These are phyloP conservation scores for Eupithecia insigniata DNA, from an alignment of 2,888 invertebrate genomes.

Conservation along the genomic window DNA sequence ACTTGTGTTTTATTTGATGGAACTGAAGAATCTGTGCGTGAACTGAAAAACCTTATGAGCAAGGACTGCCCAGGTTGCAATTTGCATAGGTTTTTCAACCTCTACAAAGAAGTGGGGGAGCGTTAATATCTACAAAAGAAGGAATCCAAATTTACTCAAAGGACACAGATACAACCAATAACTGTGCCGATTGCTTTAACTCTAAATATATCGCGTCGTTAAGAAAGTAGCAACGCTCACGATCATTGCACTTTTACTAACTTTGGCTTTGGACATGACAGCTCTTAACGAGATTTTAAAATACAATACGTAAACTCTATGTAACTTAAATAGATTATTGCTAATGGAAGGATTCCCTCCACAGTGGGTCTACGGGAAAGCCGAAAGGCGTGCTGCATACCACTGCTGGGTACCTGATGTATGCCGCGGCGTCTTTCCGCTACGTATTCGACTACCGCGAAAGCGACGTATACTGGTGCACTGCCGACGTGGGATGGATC, in stretches of 20 bases:
- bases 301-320: not conserved
- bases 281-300: not conserved
- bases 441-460: slow-evolving; percentile 97
- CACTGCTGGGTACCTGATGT: slow-evolving; percentile 96
- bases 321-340: slow-evolving; percentile 39
- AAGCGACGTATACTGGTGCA: slow-evolving; percentile 95
- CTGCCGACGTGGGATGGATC: slow-evolving; percentile 98
- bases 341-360: slow-evolving; percentile 44
- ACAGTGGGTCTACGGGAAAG: slow-evolving; percentile 96
- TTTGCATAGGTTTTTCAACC: not conserved
- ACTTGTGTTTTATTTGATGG: not conserved
- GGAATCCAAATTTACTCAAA: not conserved
- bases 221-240: not conserved
- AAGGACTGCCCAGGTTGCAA: not conserved
- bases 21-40: not conserved
- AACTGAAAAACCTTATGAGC: not conserved
- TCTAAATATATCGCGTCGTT: not conserved
- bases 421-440: slow-evolving; percentile 96
- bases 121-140: not conserved
- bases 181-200: not conserved
- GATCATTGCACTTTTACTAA: not conserved
- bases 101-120: not conserved
- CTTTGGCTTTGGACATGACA: slow-evolving; percentile 6
- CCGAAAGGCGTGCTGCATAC: slow-evolving; percentile 99
- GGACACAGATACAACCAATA: not conserved